A percentile compares a stretch with the other conserved stretches of the same genome.
These are phyloP conservation scores for Mesembrinibis cayennensis DNA, from an alignment of 2,113 vertebrate genomes.

Conservation along the genomic window DNA sequence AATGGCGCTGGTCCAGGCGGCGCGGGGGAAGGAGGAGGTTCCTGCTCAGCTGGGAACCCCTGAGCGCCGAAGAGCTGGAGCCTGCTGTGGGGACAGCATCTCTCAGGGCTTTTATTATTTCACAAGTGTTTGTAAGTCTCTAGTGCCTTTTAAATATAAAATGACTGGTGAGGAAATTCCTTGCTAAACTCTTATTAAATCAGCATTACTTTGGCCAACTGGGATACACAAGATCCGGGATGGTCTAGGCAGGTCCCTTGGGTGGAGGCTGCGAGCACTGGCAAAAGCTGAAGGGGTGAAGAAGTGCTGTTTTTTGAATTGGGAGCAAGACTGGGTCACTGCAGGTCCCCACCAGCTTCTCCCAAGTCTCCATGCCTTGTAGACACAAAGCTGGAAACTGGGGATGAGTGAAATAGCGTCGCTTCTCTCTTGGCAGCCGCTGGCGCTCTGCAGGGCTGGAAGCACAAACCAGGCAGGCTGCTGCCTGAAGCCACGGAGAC, in stretches of 20 bases:
- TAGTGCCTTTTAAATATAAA: background rate
- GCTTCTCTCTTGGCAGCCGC: background rate
- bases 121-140: background rate
- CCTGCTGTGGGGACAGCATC: background rate
- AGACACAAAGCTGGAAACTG: background rate
- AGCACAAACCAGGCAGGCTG: accelerated
- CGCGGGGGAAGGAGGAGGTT: background rate
- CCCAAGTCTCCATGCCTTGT: background rate
- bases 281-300: background rate
- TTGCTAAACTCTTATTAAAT: background rate
- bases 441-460: background rate
- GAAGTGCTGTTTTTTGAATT: background rate
- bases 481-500: background rate
- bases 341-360: background rate
- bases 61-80: background rate
- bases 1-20: background rate
- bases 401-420: background rate
- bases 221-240: background rate
- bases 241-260: background rate
- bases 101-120: background rate
- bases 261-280: background rate
- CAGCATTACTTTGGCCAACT: background rate
- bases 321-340: background rate
- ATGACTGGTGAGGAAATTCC: background rate
- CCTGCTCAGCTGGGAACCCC: background rate